Evolutionary conservation across 2,888 invertebrate species (phyloP).

Genomic region (Tineola bisselliella): DNA sequence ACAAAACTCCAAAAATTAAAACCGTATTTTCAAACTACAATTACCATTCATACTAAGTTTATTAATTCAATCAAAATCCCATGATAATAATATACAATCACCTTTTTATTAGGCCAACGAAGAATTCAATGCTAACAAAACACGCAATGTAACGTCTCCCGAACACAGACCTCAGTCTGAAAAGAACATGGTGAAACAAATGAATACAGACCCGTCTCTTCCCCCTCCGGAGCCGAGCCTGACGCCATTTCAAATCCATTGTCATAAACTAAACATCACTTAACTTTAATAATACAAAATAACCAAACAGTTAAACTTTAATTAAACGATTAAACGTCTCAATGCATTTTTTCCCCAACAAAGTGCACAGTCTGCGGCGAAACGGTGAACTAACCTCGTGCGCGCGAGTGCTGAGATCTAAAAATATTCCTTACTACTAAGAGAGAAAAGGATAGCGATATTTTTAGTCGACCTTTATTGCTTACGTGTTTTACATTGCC

Average conservation of each 20-base stretch:
- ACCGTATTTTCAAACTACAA: no score
- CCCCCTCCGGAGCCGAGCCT: constrained; percentile 34
- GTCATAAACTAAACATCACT: constrained; percentile 57
- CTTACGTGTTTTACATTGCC: neutral
- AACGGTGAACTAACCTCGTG: constrained; percentile 19
- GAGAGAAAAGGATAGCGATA: constrained; percentile 12
- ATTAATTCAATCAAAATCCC: no score
- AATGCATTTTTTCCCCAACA: neutral
- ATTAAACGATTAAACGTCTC: neutral
- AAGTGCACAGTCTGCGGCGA: neutral
- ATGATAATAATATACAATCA: no score
- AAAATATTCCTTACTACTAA: constrained; percentile 37
- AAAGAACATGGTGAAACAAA: no score
- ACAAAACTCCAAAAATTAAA: no score
- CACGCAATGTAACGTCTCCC: no score
- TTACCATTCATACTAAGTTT: no score
- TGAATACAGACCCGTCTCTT: constrained; percentile 31
- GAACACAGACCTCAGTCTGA: no score
- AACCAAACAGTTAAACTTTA: neutral
- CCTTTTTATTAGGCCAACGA: no score
- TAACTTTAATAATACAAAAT: constrained; percentile 14
- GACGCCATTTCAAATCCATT: constrained; percentile 53
- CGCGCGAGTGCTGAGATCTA: constrained; percentile 47
- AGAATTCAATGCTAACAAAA: no score
- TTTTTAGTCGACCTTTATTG: neutral